phyloP scores from a whole-genome alignment of 2,888 invertebrate species.

The Abscondita cerata region DNA sequence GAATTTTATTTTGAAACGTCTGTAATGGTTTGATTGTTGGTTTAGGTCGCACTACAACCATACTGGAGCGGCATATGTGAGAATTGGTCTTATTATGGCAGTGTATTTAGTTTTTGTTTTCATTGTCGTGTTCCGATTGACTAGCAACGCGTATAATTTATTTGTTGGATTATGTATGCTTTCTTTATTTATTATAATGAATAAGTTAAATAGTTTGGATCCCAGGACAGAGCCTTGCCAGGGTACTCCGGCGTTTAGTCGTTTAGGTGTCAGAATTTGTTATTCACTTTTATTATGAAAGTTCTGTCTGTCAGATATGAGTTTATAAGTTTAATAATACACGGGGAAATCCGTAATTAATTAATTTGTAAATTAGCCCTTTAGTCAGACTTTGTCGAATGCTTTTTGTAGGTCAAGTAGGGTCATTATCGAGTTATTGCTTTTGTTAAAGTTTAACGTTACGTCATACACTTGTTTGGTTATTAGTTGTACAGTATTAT shows the following conservation, averaged over 20 bases:
- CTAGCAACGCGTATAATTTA: conserved; percentile 23
- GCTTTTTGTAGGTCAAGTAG: conserved; percentile 44
- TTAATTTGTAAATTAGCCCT: conserved; percentile 35
- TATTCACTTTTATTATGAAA: not conserved
- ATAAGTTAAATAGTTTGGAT: conserved; percentile 33
- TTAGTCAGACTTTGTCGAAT: conserved; percentile 49
- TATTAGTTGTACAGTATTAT: conserved; percentile 45
- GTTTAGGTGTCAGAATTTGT: not conserved
- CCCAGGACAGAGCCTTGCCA: conserved; percentile 35
- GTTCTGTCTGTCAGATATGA: conserved; percentile 5
- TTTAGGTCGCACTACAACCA: conserved; percentile 38
- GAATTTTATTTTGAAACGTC: conserved; percentile 36
- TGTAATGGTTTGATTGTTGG: conserved; percentile 31
- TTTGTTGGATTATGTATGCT: conserved; percentile 23
- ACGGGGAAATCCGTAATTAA: not conserved
- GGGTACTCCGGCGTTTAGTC: conserved; percentile 31
- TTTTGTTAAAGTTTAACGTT: conserved; percentile 41
- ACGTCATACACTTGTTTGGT: conserved; percentile 43
- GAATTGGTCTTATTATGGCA: conserved; percentile 36
- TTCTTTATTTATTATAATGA: conserved; percentile 12
- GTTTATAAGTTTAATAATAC: not conserved
- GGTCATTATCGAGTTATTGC: conserved; percentile 41
- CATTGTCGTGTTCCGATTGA: not conserved
- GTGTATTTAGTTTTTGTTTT: conserved; percentile 34
- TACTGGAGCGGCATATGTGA: conserved; percentile 36